phyloP scores from a whole-genome alignment of 2,888 invertebrate genomes.

The Ophion ellenae region DNA sequence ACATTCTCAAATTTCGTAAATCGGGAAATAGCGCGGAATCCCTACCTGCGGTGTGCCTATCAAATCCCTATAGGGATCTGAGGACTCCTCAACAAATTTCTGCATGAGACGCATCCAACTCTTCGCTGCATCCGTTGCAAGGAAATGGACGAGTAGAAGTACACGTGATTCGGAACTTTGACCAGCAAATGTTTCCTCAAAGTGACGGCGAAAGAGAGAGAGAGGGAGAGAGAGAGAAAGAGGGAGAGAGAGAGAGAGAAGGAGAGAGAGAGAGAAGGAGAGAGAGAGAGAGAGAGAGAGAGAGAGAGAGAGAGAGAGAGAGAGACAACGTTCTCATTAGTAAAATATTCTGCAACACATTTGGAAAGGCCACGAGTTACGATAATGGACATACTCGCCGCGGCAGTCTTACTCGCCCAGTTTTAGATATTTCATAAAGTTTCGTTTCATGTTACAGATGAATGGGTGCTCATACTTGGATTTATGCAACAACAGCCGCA shows the following conservation, averaged over 20 bases:
- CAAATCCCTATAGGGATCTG: too few species aligned
- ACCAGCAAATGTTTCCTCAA: constrained; percentile 34
- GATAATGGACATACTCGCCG: constrained; percentile 41
- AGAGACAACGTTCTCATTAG: constrained; percentile 47
- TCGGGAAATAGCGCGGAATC: too few species aligned
- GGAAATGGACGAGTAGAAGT: constrained; percentile 31
- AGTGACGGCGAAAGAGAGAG: not conserved
- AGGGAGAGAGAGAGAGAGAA: not conserved
- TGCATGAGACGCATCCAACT: not conserved
- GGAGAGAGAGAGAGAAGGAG: not conserved
- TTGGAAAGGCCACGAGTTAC: constrained; percentile 52
- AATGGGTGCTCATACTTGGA: not conserved
- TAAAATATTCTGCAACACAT: constrained; percentile 47
- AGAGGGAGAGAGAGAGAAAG: not conserved
- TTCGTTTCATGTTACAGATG: constrained; percentile 61
- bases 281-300: not conserved
- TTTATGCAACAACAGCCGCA: not conserved
- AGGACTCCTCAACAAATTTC: too few species aligned
- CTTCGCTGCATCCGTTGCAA: constrained; percentile 24
- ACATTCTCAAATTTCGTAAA: too few species aligned
- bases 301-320: constrained; percentile 6
- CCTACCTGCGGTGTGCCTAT: too few species aligned
- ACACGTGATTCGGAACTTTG: constrained; percentile 39
- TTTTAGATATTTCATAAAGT: constrained; percentile 49
- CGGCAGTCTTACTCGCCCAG: constrained; percentile 2